Base-by-base conservation (phyloP, 2,113 vertebrate species). In the Haemorhous mexicanus region DNA sequence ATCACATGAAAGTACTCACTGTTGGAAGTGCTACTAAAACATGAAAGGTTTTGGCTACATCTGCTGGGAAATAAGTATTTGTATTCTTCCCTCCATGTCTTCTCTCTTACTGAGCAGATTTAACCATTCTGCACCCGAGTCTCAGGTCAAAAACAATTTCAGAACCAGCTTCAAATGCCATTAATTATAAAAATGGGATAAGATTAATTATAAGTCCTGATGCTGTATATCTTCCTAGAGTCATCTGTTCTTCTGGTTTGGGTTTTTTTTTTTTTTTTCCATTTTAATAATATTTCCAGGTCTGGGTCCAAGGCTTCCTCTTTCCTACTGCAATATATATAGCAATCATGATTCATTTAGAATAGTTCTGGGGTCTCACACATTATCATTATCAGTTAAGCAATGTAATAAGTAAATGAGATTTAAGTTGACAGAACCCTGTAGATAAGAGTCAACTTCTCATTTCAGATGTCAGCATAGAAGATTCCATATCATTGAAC, bases 311-410 rank as follows among this genome's bases (percentile, higher is more conserved):
- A 63, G 33, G 52, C 30, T 85, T 92, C n/a, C 63, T 90, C 67
- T 72, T 85, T 90, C n/a, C 43, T 93, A 37, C 64, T 74, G 64
- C 68, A 88, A 72, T 73, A 73, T 41, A 50, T 41, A 23, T 4
- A 39, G 37, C 28, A 76, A 58, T 64, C 35, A 32, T 80, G 16
- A 87, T 63, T 88, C 1, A 52, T 81, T 96, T 61, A 24, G 73
- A 73, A 30, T 39, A 66, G 23, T 64, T 79, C 72, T 82, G 53
- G 33, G 59, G 69, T 83, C 66, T 78, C 77, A 78, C 79, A 59
- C n/a, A 24, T 77, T 89, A 86, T 75, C 88, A 88, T 67, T 74
- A 46, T 22, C 61, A 89, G 62, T 88, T 90, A 94, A 90, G 76
- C 61, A 86, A 32, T 62, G 26, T 43, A 80, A 50, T 63, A 63